Conservation (phyloP, 2,888 invertebrate genomes). For the Synergus umbraculus region DNA sequence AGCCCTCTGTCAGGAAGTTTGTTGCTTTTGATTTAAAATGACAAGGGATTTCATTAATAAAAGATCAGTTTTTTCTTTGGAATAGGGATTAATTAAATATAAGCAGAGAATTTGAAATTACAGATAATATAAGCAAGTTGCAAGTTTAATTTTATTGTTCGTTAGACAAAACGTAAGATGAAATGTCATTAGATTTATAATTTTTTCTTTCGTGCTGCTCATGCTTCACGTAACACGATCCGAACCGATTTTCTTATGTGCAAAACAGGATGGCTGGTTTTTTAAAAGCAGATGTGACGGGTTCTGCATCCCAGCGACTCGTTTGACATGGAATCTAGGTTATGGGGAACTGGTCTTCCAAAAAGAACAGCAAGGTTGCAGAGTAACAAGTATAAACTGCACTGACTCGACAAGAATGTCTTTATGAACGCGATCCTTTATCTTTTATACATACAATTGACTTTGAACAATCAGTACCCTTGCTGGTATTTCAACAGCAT, state of each 20-base stretch:
- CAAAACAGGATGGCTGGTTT: neutral
- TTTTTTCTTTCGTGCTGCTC: neutral
- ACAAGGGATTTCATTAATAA: neutral
- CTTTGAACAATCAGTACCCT: neutral
- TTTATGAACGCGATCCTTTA: slow-evolving; percentile 6
- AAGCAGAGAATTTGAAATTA: no score
- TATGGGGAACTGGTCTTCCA: slow-evolving; percentile 17
- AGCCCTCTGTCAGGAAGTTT: neutral
- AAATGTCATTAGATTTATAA: neutral
- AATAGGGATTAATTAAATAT: neutral
- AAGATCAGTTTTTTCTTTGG: neutral
- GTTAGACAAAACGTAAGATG: no score
- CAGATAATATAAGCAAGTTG: no score
- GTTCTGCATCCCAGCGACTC: slow-evolving; percentile 9
- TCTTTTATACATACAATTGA: slow-evolving; percentile 1
- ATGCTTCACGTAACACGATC: neutral
- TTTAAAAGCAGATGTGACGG: slow-evolving; percentile 12
- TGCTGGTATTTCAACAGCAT: neutral
- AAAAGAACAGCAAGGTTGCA: slow-evolving; percentile 15
- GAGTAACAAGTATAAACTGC: slow-evolving; percentile 12
- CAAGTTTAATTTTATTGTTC: no score
- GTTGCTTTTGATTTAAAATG: neutral
- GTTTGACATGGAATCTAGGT: slow-evolving; percentile 17
- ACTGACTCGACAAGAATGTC: slow-evolving; percentile 9
- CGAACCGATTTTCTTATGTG: neutral